Base-by-base conservation (phyloP, 2,797 vertebrate genomes). In the Atherinosoma microstoma region DNA sequence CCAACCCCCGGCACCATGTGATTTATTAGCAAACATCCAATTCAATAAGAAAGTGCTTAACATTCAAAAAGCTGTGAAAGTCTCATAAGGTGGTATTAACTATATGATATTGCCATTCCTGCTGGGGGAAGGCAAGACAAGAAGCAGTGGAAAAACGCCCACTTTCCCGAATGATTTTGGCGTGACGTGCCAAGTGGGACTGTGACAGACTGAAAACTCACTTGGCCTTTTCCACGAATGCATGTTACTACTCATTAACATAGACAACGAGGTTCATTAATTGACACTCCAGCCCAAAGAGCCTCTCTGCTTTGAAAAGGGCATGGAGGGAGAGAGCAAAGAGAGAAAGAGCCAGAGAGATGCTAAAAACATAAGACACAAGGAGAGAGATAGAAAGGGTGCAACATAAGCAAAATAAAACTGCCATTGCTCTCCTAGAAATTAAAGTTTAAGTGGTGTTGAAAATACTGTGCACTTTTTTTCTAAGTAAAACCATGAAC, bases 21-120 rank as follows among this genome's bases (percentile, higher is more conserved):
- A 93, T 92, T 93, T 94, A 94, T 92, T 87, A 92, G 87, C 90
- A 93, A 93, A 94, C 90, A 94, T 93, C 92, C 88, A 91, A 94
- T 93, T 94, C 91, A 93, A 94, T 93, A 91, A 92, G 87, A 83
- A 82, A 89, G 89, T 88, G 85, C 89, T 94, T 91, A 93, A 92
- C 90, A 92, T 93, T 94, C 87, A 86, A 84, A 90, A 90, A 80
- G 79, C 82, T 78, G 72, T 76, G 81, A 77, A 87, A 87, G 82
- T 87, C 88, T 92, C 84, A 91, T 92, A 84, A 92, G 89, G 86
- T 76, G 77, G 79, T 69, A 84, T 85, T 68, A 86, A 85, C 80
- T 76, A 67, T 87, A 88, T 69, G 78, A 86, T 89, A 76, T 89
- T 83, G 77, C 67, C 81, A 63, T 82, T 83, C 79, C 78, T 65